Conservation (phyloP, 2,888 invertebrate species). For the Erynnis tages region DNA sequence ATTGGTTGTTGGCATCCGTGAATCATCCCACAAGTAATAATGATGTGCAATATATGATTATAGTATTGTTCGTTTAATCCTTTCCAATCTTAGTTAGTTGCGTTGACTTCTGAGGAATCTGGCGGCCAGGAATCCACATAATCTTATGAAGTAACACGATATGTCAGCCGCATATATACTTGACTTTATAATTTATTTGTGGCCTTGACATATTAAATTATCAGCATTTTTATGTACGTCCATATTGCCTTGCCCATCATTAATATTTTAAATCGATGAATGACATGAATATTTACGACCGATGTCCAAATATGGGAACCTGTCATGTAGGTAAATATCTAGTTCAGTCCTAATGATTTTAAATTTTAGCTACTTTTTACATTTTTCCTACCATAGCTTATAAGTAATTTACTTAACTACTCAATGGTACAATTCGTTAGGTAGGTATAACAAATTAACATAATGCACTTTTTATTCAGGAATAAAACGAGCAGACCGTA, state of each 20-base stretch:
- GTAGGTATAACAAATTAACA: too few relatives aligned
- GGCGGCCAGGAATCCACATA: constrained; percentile 2
- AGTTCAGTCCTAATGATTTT: neutral
- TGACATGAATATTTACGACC: neutral
- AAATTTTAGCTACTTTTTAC: neutral
- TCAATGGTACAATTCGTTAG: too few relatives aligned
- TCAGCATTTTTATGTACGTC: neutral
- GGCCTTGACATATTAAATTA: constrained; percentile 25
- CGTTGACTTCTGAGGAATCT: constrained; percentile 17
- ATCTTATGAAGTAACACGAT: constrained; percentile 7
- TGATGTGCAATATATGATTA: constrained; percentile 12
- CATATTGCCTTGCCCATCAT: too few relatives aligned
- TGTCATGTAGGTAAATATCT: neutral
- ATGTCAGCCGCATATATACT: constrained; percentile 21
- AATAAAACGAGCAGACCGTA: constrained; percentile 3
- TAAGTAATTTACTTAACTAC: too few relatives aligned
- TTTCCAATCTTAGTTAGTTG: constrained; percentile 8
- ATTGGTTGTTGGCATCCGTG: constrained; percentile 12
- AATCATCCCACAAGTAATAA: constrained; percentile 15
- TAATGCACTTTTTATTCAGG: too few relatives aligned
- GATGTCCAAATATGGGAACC: neutral
- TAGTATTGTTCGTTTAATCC: constrained; percentile 1
- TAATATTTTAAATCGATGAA: too few relatives aligned
- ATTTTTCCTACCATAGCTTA: too few relatives aligned
- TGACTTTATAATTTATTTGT: constrained; percentile 16